Base-by-base conservation (phyloP, 92 coral and sea anemone genomes). In the Epizoanthus fatuus region DNA sequence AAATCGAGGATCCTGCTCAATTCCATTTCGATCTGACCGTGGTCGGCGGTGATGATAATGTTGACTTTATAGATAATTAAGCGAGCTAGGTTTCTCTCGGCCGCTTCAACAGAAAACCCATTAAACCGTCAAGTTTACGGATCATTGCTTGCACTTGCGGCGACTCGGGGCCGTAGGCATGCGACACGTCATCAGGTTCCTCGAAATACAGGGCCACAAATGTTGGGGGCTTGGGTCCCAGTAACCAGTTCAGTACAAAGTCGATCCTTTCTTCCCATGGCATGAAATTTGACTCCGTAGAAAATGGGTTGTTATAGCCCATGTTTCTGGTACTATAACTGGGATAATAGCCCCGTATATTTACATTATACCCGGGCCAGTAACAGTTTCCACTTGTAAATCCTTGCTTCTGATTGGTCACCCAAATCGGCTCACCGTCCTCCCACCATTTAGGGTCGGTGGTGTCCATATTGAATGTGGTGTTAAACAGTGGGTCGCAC, bases 381-480 rank as follows among this genome's bases (percentile, higher is more conserved):
- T 57, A 90, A 67, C 96, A 86, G 22, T 87, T 81, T 6, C 97
- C 98, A 66, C 98, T 95, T 16, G 74, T 69, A 49, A 86, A 90
- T 38, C 98, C 98, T 4, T 95, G 97, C 22, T 80, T 86, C 76
- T 95, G 88, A 81, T 95, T 95, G 4, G 98, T 93, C 7, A 91
- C 86, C 98, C 98, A 95, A 11, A 95, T 56, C 0, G 98, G 98
- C 44, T 95, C 97, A 0, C 91, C 94, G 7, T 84, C 91, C 78
- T 94, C 77, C 98, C 98, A 95, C 98, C 98, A 95, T 63, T 91
- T 87, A 7, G 94, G 76, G 22, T 93, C 97, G 6, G 87, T 88
- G 51, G 86, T 90, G 76, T 81, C 87, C 88, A 86, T 85, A 51
- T 58, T 83, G 84, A 95, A 95, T 7, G 53, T 5, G 19, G 90